A percentile compares a stretch with the other conserved stretches of the same genome.
Evolutionary conservation across 1,140 invertebrate genomes (phyloP).

Genomic region (Drosophila pseudoobscura): DNA sequence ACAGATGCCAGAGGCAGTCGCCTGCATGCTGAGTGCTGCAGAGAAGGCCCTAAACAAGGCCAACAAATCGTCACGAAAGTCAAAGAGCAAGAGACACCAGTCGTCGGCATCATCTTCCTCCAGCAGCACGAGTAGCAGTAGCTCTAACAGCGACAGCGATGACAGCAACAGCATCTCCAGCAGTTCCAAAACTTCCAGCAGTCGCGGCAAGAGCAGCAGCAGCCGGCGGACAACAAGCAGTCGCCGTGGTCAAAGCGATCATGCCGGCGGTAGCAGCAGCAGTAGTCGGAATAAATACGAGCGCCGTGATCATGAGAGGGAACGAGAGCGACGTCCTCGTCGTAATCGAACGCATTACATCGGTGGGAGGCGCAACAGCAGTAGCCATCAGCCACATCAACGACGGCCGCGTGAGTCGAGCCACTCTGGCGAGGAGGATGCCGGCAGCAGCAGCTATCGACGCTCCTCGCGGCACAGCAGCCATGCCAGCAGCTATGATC

Average conservation of each 20-base stretch:
- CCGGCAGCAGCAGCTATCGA: slow-evolving; percentile 21
- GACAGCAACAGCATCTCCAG: slow-evolving; percentile 34
- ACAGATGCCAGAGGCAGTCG: slow-evolving; percentile 68
- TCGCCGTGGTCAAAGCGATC: slow-evolving; percentile 38
- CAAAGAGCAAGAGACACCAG: slow-evolving; percentile 38
- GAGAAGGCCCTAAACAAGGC: slow-evolving; percentile 66
- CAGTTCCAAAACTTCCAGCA: slow-evolving; percentile 51
- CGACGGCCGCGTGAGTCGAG: slow-evolving; percentile 41
- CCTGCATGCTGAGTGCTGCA: slow-evolving; percentile 59
- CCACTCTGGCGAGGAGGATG: slow-evolving; percentile 53
- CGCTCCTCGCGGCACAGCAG: slow-evolving; percentile 46
- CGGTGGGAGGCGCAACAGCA: slow-evolving; percentile 17
- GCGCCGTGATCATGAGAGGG: slow-evolving; percentile 7
- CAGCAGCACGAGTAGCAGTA: slow-evolving; percentile 47
- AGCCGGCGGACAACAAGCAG: slow-evolving; percentile 33
- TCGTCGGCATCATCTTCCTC: slow-evolving; percentile 57
- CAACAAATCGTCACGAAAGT: slow-evolving; percentile 49
- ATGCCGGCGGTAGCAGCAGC: slow-evolving; percentile 25
- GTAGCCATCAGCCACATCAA: slow-evolving; percentile 4
- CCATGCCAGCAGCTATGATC: slow-evolving; percentile 44
- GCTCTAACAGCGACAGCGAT: slow-evolving; percentile 40
- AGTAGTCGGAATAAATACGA: slow-evolving; percentile 15
- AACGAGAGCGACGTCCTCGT: slow-evolving; percentile 24
- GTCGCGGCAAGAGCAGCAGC: slow-evolving; percentile 29
- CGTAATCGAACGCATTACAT: slow-evolving; percentile 5